These are phyloP conservation scores for Microcebus lehilahytsara DNA, from an alignment of 2,113 vertebrate genomes.

Conservation along the genomic window DNA sequence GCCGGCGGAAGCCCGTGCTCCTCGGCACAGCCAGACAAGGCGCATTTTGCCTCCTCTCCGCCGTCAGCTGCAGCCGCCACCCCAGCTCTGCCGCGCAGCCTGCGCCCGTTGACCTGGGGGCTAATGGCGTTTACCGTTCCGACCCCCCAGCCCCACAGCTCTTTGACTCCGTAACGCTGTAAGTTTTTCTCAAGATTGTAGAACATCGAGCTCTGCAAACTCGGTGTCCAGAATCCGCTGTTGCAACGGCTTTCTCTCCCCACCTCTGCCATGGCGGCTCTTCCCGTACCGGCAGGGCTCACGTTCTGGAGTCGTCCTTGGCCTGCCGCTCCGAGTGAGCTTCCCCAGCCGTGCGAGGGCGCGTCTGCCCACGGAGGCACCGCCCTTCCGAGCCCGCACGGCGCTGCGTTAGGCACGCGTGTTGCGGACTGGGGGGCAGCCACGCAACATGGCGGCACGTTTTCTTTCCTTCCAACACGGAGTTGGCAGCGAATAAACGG, in stretches of 20 bases:
- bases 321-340: rapidly evolving
- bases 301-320: rapidly evolving
- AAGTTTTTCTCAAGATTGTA: neutral
- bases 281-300: rapidly evolving
- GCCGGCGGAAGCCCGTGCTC: rapidly evolving
- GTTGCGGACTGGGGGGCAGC: rapidly evolving
- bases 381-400: rapidly evolving
- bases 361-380: rapidly evolving
- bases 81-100: rapidly evolving
- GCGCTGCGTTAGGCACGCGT: rapidly evolving
- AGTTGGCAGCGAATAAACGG: neutral
- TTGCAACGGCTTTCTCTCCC: rapidly evolving
- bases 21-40: rapidly evolving
- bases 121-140: neutral
- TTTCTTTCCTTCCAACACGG: neutral
- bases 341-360: neutral
- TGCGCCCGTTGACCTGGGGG: rapidly evolving
- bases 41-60: rapidly evolving
- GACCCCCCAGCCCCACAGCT: rapidly evolving
- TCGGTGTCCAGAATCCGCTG: rapidly evolving
- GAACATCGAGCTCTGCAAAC: rapidly evolving
- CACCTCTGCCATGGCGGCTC: rapidly evolving
- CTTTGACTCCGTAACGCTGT: rapidly evolving
- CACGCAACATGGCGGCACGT: rapidly evolving
- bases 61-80: too few species aligned